Conservation (phyloP, 2,797 vertebrate species). For the Avahi laniger region DNA sequence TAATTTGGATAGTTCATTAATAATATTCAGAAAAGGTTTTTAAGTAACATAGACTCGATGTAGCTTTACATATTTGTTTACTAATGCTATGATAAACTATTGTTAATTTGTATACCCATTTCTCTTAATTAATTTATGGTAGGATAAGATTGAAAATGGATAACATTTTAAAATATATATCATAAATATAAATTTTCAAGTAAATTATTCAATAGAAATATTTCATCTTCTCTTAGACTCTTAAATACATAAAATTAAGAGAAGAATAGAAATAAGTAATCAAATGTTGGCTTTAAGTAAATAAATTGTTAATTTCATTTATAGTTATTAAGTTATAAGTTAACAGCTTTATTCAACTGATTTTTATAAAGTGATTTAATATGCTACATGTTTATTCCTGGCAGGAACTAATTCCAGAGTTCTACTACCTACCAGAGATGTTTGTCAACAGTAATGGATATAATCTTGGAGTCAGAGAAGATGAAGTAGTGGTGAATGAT, state of each 20-base stretch:
- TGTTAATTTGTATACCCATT: neutral
- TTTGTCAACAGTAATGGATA: conserved; percentile 97
- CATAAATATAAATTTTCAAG: neutral
- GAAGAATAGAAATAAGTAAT: neutral
- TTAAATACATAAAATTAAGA: neutral
- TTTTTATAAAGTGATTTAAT: conserved; percentile 16
- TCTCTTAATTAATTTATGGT: conserved; percentile 9
- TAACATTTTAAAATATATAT: neutral
- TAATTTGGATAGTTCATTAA: neutral
- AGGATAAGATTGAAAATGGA: neutral
- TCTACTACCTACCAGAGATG: conserved; percentile 99
- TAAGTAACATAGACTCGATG: neutral
- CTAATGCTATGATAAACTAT: neutral
- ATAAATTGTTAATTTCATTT: neutral
- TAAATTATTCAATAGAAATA: neutral
- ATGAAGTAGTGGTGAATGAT: conserved; percentile 91
- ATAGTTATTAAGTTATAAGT: neutral
- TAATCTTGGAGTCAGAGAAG: conserved; percentile 93
- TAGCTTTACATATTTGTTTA: neutral
- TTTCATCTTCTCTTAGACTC: neutral
- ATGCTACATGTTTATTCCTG: neutral
- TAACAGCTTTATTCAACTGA: neutral
- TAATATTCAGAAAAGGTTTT: neutral
- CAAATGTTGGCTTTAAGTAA: neutral
- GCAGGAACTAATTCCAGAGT: conserved; percentile 97